Evolutionary conservation across 2,888 invertebrate species (phyloP), one percentile per base, ranked within the genome.

Genomic region (Drosophila prolongata): DNA sequence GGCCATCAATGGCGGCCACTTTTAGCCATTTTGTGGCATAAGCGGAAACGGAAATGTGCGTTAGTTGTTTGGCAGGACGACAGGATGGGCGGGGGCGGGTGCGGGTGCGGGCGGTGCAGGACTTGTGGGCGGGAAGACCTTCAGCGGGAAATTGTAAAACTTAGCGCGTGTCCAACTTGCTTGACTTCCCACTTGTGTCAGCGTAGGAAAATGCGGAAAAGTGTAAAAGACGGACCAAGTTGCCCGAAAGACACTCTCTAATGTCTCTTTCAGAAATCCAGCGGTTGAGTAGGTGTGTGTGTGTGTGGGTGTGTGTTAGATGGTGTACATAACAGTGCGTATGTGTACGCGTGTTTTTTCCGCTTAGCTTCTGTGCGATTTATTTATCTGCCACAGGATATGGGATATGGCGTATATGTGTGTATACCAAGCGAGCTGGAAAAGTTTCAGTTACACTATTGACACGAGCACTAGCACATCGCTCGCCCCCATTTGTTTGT

Each of bases 101-200:
- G 19, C 4, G n/a, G 46, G n/a, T n/a, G n/a, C n/a, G n/a, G 34
- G 54, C 24, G 43, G 35, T 19, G 16, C 30, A 16, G 53, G 40
- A 44, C 50, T 58, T 67, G 72, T 42, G 49, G 43, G 50, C 38
- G 58, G 30, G 35, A 56, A 57, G 83, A 88, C 83, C 83, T 83
- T 88, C 83, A 77, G 54, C 65, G 62, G 75, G 68, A 75, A 80
- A 86, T 88, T 78, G 72, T 76, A 73, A 80, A 83, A 67, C 84
- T 70, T 58, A 78, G 67, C 71, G 78, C 76, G 72, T 73, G 76
- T 70, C 75, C 78, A 83, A 86, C 83, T 80, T 66, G 73, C 80
- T 69, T 75, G 75, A 75, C 74, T 87, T 81, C 72, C 74, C 71
- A 74, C 80, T 75, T 80, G 58, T 64, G 66, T 65, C 64, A 64